Evolutionary conservation across 2,113 vertebrate genomes (phyloP).

Genomic region (Ophiodon elongatus): DNA sequence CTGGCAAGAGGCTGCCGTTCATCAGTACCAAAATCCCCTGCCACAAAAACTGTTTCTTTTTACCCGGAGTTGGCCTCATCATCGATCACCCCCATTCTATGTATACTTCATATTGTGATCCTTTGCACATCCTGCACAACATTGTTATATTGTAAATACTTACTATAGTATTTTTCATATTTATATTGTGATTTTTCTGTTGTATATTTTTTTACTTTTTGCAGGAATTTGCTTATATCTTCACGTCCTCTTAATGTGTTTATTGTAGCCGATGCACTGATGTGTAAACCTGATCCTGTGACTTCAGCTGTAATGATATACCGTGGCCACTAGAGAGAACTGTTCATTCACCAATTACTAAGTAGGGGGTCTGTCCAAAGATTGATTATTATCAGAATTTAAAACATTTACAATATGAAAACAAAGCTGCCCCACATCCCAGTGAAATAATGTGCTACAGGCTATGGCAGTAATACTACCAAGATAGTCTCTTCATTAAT

Average conservation of each 20-base stretch:
- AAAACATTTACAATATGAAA: background rate
- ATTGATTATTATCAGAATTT: background rate
- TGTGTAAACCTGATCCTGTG: background rate
- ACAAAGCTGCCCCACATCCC: background rate
- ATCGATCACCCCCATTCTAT: background rate
- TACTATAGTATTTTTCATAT: background rate
- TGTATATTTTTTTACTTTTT: too few species aligned
- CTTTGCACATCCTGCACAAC: background rate
- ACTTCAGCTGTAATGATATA: background rate
- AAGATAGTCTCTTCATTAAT: background rate
- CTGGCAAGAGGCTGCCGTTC: background rate
- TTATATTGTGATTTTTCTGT: background rate
- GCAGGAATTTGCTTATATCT: background rate
- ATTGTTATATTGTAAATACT: background rate
- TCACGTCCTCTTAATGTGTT: background rate
- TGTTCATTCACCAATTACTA: background rate
- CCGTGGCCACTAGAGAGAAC: constrained; percentile 48
- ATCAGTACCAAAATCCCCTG: background rate
- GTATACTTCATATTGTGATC: background rate
- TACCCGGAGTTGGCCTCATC: background rate
- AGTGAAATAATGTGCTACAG: background rate
- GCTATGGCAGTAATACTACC: too few species aligned
- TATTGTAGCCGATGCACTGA: background rate
- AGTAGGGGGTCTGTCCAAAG: background rate
- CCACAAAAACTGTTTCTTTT: background rate